Evolutionary conservation across 1,140 invertebrate species (phyloP), one percentile per base, ranked within the genome.

Genomic region (Aphidius gifuensis): DNA sequence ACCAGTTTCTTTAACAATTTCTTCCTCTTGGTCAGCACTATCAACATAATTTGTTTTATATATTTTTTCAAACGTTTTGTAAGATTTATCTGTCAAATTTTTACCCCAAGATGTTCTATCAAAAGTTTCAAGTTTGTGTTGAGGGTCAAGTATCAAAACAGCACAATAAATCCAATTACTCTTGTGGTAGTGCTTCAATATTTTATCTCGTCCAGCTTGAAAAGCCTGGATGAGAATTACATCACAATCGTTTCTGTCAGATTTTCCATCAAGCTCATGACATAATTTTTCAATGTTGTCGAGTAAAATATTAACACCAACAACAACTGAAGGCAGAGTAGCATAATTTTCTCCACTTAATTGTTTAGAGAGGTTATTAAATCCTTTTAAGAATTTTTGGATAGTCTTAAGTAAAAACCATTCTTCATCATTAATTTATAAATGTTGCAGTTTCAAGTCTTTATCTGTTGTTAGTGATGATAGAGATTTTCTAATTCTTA

Each of bases 141-240:
- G 70, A 65, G 70, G 74, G 67, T 77, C 70, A 65, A 75, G 65
- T 68, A 76, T 74, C 56, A 77, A 65, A 59, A 69, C 64, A 49
- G 66, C 68, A 64, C 73, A 74, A 66, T 74, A 76, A 64, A 75
- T 71, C 69, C 70, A 76, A 66, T 76, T 75, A 39, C 66, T 73
- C 64, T 73, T 74, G 54, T 66, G 64, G 49, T 75, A 76, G 70
- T 74, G 69, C 60, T 71, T 68, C 8, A 73, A 40, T 62, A 75
- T 74, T 73, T 77, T 76, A 60, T 76, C 70, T 64, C 68, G 55
- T 51, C 68, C 67, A 64, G 69, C 68, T 69, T 76, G 71, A 62
- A 74, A 74, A 9, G 51, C 51, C 7, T 53, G 6, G 4, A 58
- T 44, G 11, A 58, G 23, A 32, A 6, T 21, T 45, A 2, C 56